Evolutionary conservation across 1,140 invertebrate genomes (phyloP).

Genomic region (Tetragonula clypearis): DNA sequence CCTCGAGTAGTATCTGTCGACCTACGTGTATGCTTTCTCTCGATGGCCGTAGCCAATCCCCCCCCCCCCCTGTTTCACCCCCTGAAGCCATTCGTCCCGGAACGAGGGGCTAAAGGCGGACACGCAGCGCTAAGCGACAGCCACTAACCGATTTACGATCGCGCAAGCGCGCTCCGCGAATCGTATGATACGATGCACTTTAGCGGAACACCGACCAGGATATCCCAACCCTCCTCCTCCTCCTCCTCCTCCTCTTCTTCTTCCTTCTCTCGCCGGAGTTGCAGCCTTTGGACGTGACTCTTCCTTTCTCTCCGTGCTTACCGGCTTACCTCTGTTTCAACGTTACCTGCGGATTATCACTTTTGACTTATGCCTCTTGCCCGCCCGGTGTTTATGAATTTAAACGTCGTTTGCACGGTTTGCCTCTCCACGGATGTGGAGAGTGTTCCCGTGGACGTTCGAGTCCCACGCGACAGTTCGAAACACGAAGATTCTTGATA

Average conservation of each 20-base stretch:
- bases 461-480: no score
- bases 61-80: neutral
- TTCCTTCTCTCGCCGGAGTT: neutral
- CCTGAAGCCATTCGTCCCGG: conserved; percentile 60
- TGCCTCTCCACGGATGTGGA: no score
- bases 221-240: neutral
- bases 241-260: neutral
- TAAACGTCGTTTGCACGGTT: neutral
- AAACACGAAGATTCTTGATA: no score
- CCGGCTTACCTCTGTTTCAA: conserved; percentile 28
- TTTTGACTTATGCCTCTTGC: conserved; percentile 12
- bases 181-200: conserved; percentile 62
- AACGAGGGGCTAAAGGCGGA: conserved; percentile 67
- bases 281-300: conserved; percentile 18
- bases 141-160: conserved; percentile 69
- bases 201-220: conserved; percentile 44
- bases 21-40: conserved; percentile 59
- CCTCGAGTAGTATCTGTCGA: conserved; percentile 64
- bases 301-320: conserved; percentile 27
- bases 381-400: neutral
- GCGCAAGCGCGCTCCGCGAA: conserved; percentile 57
- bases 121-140: conserved; percentile 63
- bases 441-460: no score
- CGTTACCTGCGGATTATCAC: conserved; percentile 8
- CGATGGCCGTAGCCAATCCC: conserved; percentile 40